Evolutionary conservation across 2,797 vertebrate species (phyloP), one percentile per base, ranked within the genome.

Genomic region (Muraenolepis orangiensis): DNA sequence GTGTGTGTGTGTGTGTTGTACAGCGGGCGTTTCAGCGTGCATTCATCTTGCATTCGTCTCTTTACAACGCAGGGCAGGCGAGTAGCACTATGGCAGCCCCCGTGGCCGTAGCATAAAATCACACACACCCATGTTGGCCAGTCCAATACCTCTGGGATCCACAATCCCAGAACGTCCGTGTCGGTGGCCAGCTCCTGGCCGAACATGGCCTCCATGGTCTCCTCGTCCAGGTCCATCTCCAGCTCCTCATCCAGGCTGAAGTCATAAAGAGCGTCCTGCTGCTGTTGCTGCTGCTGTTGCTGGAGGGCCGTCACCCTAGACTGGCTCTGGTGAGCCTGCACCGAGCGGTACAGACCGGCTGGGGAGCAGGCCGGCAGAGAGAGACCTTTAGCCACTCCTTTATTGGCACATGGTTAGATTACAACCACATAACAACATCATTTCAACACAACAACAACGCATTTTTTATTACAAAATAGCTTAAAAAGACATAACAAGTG

Each of bases 81-180:
- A 72, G 80, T 77, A 87, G 70, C 80, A 84, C n/a, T 86, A 93
- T 93, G 93, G 85, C 84, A 87, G 85, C 85, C 76, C 95, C 89
- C 90, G n/a, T 90, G 88, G 80, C 78, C 78, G 36, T 12, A 91
- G 88, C 90, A 69, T 80, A 88, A 89, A 89, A 84, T 95, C 96
- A 97, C 95, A 94, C 97, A 98, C 98, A 99, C 98, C 98, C 98
- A 99, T 95, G 97, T 99, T 94, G 98, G 98, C 98, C 97, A 99
- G 90, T 99, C 98, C 96, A 99, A 83, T 99, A 99, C 98, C 98
- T 99, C 98, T 93, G 98, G 98, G 96, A 99, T 98, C 97, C 98
- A 99, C 97, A 98, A 99, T 97, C 97, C 98, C 96, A 99, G 97
- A 96, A 99, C 98, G 95, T 99, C 97, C 61, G 95, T 96, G 93